phyloP scores from a whole-genome alignment of 2,797 vertebrate genomes.

The Carapus acus region DNA sequence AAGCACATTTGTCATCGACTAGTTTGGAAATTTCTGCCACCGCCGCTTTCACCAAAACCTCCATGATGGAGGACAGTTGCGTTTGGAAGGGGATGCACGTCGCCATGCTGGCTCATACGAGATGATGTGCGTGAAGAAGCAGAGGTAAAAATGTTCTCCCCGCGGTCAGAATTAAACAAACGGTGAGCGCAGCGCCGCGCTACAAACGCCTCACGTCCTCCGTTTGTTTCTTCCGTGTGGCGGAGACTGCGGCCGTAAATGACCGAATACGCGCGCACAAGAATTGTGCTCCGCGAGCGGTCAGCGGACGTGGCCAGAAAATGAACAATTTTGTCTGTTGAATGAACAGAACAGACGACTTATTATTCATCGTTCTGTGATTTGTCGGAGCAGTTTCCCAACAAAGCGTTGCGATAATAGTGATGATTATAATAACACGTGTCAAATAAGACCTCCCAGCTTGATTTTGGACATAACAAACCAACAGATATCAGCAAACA shows the following conservation, averaged over 20 bases:
- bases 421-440: too few relatives aligned
- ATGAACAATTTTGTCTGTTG: too few relatives aligned
- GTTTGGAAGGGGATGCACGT: slow-evolving; percentile 68
- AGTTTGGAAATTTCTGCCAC: slow-evolving; percentile 73
- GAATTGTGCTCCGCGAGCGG: background rate
- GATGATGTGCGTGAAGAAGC: background rate
- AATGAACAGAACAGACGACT: too few relatives aligned
- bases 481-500: too few relatives aligned
- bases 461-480: too few relatives aligned
- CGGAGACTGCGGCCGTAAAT: slow-evolving; percentile 54
- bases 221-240: slow-evolving; percentile 59
- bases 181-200: slow-evolving; percentile 28
- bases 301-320: too few relatives aligned
- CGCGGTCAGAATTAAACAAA: background rate
- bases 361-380: too few relatives aligned
- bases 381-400: too few relatives aligned
- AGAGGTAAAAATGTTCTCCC: background rate
- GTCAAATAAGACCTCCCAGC: too few relatives aligned
- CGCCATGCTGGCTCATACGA: slow-evolving; percentile 55
- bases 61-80: slow-evolving; percentile 72
- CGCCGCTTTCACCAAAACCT: slow-evolving; percentile 69
- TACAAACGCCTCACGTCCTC: slow-evolving; percentile 38
- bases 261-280: slow-evolving; percentile 4
- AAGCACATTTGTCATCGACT: slow-evolving; percentile 71
- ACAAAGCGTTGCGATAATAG: too few relatives aligned